phyloP scores from a whole-genome alignment of 1,140 invertebrate species.

The Atta texana region DNA sequence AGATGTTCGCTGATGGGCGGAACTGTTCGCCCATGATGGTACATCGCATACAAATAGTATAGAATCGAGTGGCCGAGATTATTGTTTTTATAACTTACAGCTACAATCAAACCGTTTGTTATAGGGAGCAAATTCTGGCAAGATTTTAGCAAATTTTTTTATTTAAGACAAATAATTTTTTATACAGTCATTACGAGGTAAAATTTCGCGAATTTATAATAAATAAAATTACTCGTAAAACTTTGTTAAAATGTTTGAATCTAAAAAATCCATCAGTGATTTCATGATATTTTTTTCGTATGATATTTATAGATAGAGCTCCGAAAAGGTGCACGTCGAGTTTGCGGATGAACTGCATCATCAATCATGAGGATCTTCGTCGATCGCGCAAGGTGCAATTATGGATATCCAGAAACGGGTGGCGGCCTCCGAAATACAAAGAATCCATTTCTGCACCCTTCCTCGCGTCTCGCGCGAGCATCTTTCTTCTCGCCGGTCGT shows the following conservation, averaged over 20 bases:
- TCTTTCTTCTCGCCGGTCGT: constrained; percentile 57
- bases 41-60: constrained; percentile 12
- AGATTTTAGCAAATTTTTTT: neutral
- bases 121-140: neutral
- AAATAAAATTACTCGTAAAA: neutral
- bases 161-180: neutral
- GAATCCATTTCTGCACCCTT: constrained; percentile 74
- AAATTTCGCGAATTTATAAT: neutral
- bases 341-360: constrained; percentile 24
- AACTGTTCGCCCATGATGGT: constrained; percentile 7
- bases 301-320: constrained; percentile 23
- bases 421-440: constrained; percentile 78
- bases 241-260: neutral
- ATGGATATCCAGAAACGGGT: constrained; percentile 73
- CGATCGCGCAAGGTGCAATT: constrained; percentile 57
- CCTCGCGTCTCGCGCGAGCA: constrained; percentile 66
- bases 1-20: constrained; percentile 37
- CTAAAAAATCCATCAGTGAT: neutral
- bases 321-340: neutral
- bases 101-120: neutral
- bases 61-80: neutral
- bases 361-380: constrained; percentile 44
- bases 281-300: constrained; percentile 6
- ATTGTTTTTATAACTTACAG: neutral
- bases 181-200: neutral